Evolutionary conservation across 1,140 invertebrate genomes (phyloP).

Genomic region (Hycleus cichorii): DNA sequence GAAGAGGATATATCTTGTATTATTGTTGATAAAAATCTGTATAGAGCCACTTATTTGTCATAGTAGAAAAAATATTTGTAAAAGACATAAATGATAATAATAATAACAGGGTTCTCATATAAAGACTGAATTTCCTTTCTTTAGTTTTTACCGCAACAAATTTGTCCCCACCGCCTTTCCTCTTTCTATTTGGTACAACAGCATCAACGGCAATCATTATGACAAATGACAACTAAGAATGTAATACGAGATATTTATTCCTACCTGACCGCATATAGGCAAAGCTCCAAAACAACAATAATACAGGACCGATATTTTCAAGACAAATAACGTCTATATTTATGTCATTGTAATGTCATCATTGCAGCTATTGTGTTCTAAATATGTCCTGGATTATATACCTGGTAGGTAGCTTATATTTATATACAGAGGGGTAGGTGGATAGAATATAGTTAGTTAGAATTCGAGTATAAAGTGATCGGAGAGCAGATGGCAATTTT

Average conservation of each 20-base stretch:
- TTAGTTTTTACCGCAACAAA: slow-evolving; percentile 31
- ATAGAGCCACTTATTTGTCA: too few relatives aligned
- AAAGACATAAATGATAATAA: slow-evolving; percentile 4
- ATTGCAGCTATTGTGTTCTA: slow-evolving; percentile 12
- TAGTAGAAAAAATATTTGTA: too few relatives aligned
- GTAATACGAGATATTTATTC: slow-evolving; percentile 35
- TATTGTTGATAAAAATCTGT: too few relatives aligned
- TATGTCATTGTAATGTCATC: slow-evolving; percentile 28
- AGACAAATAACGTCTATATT: slow-evolving; percentile 34
- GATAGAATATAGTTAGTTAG: too few relatives aligned
- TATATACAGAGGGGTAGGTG: too few relatives aligned
- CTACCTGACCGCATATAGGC: slow-evolving; percentile 30
- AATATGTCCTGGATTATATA: slow-evolving; percentile 13
- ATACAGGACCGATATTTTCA: slow-evolving; percentile 23
- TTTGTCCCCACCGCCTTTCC: slow-evolving; percentile 26
- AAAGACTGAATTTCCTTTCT: slow-evolving; percentile 28
- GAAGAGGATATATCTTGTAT: too few relatives aligned
- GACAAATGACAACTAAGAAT: slow-evolving; percentile 3
- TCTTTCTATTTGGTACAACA: slow-evolving; percentile 21
- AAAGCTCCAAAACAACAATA: slow-evolving; percentile 23
- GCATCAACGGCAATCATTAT: slow-evolving; percentile 9
- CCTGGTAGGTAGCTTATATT: background rate
- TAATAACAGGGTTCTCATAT: slow-evolving; percentile 1
- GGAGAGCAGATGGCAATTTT: too few relatives aligned
- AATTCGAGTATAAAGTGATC: too few relatives aligned